These are phyloP conservation scores for Cyclura pinguis DNA, from an alignment of 2,797 vertebrate species.

Conservation along the genomic window DNA sequence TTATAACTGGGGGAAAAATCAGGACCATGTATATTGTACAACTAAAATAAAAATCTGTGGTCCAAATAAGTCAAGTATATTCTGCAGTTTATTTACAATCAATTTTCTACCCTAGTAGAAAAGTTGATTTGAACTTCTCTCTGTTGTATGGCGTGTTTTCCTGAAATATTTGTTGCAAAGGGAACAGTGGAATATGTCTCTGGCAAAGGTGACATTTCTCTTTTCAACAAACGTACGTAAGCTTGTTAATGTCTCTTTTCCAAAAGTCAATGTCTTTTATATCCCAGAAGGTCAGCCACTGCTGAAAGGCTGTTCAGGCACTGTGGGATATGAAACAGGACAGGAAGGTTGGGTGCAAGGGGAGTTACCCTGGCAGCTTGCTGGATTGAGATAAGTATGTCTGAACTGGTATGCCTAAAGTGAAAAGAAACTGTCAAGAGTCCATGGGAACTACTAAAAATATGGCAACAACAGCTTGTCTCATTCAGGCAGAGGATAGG, in stretches of 20 bases:
- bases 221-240: not conserved
- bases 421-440: not conserved
- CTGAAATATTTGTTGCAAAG: not conserved
- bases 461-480: conserved; percentile 3
- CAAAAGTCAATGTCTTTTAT: conserved; percentile 10
- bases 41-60: not conserved
- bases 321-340: conserved; percentile 5
- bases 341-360: not conserved
- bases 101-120: not conserved
- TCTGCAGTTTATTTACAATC: not conserved
- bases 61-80: not conserved
- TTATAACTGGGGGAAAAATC: not conserved
- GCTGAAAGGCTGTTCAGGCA: not conserved
- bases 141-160: not conserved
- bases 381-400: conserved; percentile 5
- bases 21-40: not conserved
- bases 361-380: conserved; percentile 14
- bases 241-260: not conserved
- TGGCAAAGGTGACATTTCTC: not conserved
- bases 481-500: not conserved
- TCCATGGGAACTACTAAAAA: conserved; percentile 8
- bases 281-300: conserved; percentile 14
- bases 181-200: not conserved
- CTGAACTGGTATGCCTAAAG: conserved; percentile 5
- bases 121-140: not conserved